Evolutionary conservation across 2,888 invertebrate species (phyloP).

Genomic region (Phanerotoma sp.): DNA sequence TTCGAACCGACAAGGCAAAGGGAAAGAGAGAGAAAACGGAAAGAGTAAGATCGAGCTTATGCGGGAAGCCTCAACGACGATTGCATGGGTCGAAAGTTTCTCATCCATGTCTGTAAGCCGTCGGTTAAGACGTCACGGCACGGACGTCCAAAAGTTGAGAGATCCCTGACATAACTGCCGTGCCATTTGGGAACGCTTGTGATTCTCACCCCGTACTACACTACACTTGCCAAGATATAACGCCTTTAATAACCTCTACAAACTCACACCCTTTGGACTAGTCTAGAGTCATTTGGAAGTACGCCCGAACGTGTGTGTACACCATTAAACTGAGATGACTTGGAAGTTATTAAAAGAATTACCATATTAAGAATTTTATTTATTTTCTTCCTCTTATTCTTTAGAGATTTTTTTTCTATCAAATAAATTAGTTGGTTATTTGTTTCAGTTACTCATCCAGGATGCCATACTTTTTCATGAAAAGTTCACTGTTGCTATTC

Average conservation of each 20-base stretch:
- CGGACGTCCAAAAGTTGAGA: constrained; percentile 35
- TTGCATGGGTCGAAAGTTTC: constrained; percentile 10
- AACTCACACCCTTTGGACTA: constrained; percentile 9
- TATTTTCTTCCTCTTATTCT: not conserved
- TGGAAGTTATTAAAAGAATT: constrained; percentile 17
- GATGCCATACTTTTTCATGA: constrained; percentile 3
- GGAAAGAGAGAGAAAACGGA: too few relatives aligned
- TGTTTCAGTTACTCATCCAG: too few relatives aligned
- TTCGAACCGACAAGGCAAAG: not conserved
- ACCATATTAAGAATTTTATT: not conserved
- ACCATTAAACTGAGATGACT: constrained; percentile 24
- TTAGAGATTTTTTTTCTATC: not conserved
- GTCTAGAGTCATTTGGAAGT: constrained; percentile 43
- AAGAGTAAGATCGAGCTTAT: too few relatives aligned
- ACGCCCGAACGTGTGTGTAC: constrained; percentile 35
- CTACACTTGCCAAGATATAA: constrained; percentile 33
- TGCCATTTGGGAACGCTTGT: constrained; percentile 37
- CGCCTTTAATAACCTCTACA: constrained; percentile 27
- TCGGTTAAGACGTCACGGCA: constrained; percentile 40
- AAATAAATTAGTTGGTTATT: not conserved
- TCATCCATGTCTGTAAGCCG: constrained; percentile 16
- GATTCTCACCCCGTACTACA: constrained; percentile 27
- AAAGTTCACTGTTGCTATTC: too few relatives aligned
- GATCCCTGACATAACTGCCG: constrained; percentile 17
- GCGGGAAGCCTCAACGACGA: constrained; percentile 9